Evolutionary conservation across 2,113 vertebrate species (phyloP).

Genomic region (Noctilio leporinus): DNA sequence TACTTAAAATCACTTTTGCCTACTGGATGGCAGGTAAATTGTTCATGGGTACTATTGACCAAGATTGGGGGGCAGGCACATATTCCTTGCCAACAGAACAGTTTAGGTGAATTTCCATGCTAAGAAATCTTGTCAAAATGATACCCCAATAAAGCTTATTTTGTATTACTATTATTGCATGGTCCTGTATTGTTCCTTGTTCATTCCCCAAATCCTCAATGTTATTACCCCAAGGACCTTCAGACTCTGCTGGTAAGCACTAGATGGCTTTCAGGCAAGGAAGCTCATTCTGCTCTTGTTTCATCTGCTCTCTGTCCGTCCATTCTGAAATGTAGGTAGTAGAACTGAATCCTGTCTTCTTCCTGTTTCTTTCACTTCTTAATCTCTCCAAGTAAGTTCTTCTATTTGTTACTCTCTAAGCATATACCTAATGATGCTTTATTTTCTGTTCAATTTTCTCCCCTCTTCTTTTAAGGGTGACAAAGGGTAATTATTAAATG

Average conservation of each 20-base stretch:
- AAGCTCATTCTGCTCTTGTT: background rate
- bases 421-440: background rate
- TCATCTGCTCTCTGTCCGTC: background rate
- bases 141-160: background rate
- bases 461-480: background rate
- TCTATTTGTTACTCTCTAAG: background rate
- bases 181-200: background rate
- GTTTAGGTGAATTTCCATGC: background rate
- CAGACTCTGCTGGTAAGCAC: background rate
- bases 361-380: background rate
- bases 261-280: background rate
- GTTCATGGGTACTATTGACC: background rate
- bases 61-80: background rate
- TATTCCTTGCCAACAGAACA: accelerated
- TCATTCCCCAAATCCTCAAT: background rate
- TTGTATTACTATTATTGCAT: background rate
- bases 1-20: background rate
- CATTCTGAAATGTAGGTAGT: background rate
- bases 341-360: too few species aligned
- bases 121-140: background rate
- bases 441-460: background rate
- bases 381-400: background rate
- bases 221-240: background rate
- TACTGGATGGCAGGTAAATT: background rate
- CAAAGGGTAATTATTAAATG: background rate